Percentiles rank a stretch among this genome's conserved stretches.
Evolutionary conservation across 2,888 invertebrate species (phyloP).

Genomic region (Nomada lathburiana): DNA sequence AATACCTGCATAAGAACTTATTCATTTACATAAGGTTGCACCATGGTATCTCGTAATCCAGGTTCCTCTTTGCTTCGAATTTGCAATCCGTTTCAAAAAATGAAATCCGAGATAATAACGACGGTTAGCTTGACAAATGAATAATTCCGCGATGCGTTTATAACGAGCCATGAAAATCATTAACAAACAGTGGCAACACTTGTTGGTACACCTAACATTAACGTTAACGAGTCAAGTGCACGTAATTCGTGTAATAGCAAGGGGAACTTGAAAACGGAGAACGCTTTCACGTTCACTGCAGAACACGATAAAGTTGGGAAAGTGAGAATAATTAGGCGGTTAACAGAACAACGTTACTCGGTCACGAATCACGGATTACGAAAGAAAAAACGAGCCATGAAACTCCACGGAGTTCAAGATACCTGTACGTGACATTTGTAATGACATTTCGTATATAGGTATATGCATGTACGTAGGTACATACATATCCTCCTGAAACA

Average conservation of each 20-base stretch:
- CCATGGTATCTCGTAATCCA: constrained; percentile 36
- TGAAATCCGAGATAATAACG: too few species aligned
- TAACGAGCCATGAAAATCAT: too few species aligned
- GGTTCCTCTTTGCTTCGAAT: constrained; percentile 23
- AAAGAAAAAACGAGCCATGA: constrained; percentile 36
- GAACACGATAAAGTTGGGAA: constrained; percentile 64
- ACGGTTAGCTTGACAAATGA: too few species aligned
- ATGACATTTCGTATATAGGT: constrained; percentile 34
- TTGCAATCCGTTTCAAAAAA: neutral
- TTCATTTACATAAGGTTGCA: constrained; percentile 49
- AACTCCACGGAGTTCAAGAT: constrained; percentile 34
- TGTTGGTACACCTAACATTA: neutral
- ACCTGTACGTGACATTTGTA: constrained; percentile 56
- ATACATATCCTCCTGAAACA: neutral
- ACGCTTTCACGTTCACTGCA: constrained; percentile 24
- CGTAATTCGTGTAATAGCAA: neutral
- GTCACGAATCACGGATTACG: constrained; percentile 61
- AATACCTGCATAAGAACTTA: constrained; percentile 40
- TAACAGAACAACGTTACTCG: constrained; percentile 63
- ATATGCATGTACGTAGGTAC: too few species aligned
- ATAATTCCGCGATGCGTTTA: too few species aligned
- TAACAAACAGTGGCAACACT: too few species aligned
- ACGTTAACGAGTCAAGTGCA: neutral
- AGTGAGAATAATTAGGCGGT: constrained; percentile 63
- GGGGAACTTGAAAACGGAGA: constrained; percentile 4